These are phyloP conservation scores for Dynastes maya DNA, from an alignment of 2,888 invertebrate genomes.

Conservation along the genomic window DNA sequence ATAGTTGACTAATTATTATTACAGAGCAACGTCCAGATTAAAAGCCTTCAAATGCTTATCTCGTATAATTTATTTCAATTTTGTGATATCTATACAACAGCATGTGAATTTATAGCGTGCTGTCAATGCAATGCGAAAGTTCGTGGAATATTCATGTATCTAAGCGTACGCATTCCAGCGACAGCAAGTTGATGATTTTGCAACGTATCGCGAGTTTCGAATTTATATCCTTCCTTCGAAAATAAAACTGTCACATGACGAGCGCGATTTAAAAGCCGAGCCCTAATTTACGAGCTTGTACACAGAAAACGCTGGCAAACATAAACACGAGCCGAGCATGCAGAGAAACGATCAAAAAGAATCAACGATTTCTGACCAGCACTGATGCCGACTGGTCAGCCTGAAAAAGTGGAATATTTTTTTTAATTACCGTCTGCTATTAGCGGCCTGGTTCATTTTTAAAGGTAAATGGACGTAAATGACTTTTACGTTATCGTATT, in stretches of 20 bases:
- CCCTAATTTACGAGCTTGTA: slow-evolving; percentile 32
- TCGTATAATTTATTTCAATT: not conserved
- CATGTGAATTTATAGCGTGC: slow-evolving; percentile 4
- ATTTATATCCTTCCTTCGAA: slow-evolving; percentile 34
- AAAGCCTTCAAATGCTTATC: not conserved
- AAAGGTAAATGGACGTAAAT: slow-evolving; percentile 11
- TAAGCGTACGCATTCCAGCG: slow-evolving; percentile 16
- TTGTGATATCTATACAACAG: not conserved
- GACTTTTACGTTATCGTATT: slow-evolving; percentile 16
- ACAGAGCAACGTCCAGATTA: not conserved
- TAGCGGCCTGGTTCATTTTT: slow-evolving; percentile 7
- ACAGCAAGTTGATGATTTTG: slow-evolving; percentile 17
- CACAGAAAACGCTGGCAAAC: slow-evolving; percentile 11
- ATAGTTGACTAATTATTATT: not conserved
- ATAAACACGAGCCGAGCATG: slow-evolving; percentile 16
- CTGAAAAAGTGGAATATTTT: slow-evolving; percentile 2
- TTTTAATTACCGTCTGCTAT: slow-evolving; percentile 5
- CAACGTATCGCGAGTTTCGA: not conserved
- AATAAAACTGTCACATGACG: slow-evolving; percentile 33
- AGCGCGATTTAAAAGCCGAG: slow-evolving; percentile 17
- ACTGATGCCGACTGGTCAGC: not conserved
- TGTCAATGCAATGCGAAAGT: slow-evolving; percentile 19
- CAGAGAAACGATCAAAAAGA: slow-evolving; percentile 9
- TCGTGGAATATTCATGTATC: not conserved
- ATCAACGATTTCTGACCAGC: slow-evolving; percentile 12